Percentiles rank a stretch among this genome's conserved stretches.
Evolutionary conservation across 2,888 invertebrate species (phyloP).

Genomic region (Shargacucullia verbasci): DNA sequence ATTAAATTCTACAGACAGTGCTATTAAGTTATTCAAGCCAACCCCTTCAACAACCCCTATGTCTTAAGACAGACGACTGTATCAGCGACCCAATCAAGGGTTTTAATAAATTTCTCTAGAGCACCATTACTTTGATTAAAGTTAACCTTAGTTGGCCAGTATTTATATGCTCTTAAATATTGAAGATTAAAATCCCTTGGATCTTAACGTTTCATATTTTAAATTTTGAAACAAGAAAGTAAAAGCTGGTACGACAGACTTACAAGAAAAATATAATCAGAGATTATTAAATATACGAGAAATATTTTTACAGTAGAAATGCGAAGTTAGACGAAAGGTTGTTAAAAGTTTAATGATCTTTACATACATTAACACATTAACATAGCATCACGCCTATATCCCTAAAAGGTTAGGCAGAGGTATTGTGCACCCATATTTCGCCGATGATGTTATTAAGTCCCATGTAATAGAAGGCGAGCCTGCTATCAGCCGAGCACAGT

Average conservation of each 20-base stretch:
- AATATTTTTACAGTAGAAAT: not conserved
- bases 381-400: too few species aligned
- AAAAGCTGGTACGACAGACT: not conserved
- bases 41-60: constrained; percentile 10
- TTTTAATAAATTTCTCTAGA: constrained; percentile 43
- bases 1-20: not conserved
- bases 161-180: constrained; percentile 13
- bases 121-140: constrained; percentile 54
- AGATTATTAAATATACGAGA: not conserved
- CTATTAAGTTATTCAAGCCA: constrained; percentile 24
- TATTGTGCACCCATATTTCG: too few species aligned
- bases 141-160: constrained; percentile 23
- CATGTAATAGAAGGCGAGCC: too few species aligned
- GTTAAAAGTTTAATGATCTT: not conserved
- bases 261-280: constrained; percentile 4
- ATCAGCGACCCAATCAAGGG: constrained; percentile 45
- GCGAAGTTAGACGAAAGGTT: constrained; percentile 6
- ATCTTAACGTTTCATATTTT: constrained; percentile 19
- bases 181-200: constrained; percentile 13
- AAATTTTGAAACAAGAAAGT: constrained; percentile 11
- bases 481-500: too few species aligned
- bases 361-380: too few species aligned
- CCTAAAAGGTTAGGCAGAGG: too few species aligned
- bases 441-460: too few species aligned
- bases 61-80: constrained; percentile 30